phyloP scores from a whole-genome alignment of 2,113 vertebrate genomes.

The Dolichotis patagonum region DNA sequence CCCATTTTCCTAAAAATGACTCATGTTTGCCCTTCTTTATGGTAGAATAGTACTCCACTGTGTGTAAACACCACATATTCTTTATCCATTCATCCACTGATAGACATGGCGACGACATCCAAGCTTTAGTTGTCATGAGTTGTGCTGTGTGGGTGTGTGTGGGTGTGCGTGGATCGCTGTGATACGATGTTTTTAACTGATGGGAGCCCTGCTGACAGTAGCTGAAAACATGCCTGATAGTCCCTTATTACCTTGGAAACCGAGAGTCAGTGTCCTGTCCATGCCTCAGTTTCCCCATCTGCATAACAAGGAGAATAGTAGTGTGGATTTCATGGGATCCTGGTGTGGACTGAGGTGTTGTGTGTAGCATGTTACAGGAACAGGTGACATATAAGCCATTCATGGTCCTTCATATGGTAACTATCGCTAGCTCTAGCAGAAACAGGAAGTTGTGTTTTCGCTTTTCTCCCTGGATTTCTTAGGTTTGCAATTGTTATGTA shows the following conservation, averaged over 20 bases:
- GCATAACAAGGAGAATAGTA: fast-evolving
- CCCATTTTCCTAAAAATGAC: background rate
- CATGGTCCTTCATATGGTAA: fast-evolving
- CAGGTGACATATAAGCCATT: fast-evolving
- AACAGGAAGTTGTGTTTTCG: no score
- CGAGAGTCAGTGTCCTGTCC: background rate
- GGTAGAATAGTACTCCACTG: background rate
- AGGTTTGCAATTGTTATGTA: no score
- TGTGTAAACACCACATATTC: background rate
- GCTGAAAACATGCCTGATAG: no score
- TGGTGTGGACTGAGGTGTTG: fast-evolving
- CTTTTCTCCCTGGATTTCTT: background rate
- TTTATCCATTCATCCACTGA: background rate
- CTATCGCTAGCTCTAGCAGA: fast-evolving
- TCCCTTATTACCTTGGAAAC: background rate
- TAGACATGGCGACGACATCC: background rate
- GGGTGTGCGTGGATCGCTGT: background rate
- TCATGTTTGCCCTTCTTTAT: background rate
- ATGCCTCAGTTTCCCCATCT: background rate
- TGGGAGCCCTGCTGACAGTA: fast-evolving
- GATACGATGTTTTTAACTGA: background rate
- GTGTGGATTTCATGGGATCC: fast-evolving
- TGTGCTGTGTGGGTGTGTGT: background rate
- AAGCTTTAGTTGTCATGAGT: background rate
- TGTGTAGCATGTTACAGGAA: fast-evolving